phyloP scores from a whole-genome alignment of 92 coral and sea anemone species.

The Porites evermanni region DNA sequence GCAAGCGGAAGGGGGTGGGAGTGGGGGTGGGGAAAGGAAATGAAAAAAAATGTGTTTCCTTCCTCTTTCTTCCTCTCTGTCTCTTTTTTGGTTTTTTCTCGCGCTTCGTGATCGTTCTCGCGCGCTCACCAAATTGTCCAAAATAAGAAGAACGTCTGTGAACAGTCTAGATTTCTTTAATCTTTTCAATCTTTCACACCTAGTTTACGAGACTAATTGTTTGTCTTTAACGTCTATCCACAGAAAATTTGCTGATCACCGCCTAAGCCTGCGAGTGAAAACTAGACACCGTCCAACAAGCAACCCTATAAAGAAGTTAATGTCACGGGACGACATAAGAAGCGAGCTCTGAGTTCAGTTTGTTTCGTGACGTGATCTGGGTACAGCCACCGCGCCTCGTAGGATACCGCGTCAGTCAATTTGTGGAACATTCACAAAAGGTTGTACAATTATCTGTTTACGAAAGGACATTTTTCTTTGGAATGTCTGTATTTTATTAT shows the following conservation, averaged over 20 bases:
- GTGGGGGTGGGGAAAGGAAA: no score
- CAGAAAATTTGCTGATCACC: slow-evolving; percentile 71
- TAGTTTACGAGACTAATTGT: no score
- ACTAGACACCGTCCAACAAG: slow-evolving; percentile 73
- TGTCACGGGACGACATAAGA: slow-evolving; percentile 65
- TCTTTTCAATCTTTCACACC: not conserved
- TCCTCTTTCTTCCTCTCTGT: no score
- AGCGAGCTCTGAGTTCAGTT: slow-evolving; percentile 55
- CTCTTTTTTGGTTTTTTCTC: no score
- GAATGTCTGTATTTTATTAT: not conserved
- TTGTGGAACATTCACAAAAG: not conserved
- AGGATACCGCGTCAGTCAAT: not conserved
- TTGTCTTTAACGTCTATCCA: not conserved
- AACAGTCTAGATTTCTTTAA: not conserved
- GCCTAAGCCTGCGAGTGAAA: slow-evolving; percentile 57
- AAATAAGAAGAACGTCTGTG: no score
- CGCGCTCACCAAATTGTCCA: no score
- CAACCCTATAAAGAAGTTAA: slow-evolving; percentile 68
- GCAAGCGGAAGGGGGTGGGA: no score
- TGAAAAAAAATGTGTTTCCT: no score
- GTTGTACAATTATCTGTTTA: not conserved
- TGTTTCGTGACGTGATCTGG: no score
- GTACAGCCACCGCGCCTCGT: no score
- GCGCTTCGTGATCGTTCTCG: no score
- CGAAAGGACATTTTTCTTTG: not conserved